phyloP scores from a whole-genome alignment of 1,140 invertebrate genomes.

The Caerostris extrusa region DNA sequence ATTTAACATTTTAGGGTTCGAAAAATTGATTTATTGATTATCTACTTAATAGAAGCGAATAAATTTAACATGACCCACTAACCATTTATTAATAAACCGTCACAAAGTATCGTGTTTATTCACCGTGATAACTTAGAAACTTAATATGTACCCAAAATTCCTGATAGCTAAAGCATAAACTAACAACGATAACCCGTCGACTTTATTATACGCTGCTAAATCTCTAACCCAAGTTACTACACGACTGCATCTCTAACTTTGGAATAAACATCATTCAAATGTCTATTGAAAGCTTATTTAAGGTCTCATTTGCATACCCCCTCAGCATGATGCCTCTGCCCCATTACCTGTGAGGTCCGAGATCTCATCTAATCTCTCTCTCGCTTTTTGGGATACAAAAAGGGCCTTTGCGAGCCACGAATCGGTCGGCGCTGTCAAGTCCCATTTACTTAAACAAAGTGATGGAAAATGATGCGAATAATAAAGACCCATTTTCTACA shows the following conservation, averaged over 20 bases:
- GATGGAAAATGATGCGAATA: slow-evolving; percentile 31
- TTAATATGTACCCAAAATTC: too few species aligned
- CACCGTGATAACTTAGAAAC: too few species aligned
- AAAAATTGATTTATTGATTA: too few species aligned
- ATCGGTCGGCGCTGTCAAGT: neutral
- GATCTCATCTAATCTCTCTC: neutral
- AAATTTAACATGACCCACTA: too few species aligned
- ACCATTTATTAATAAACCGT: too few species aligned
- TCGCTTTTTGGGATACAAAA: neutral
- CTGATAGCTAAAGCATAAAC: too few species aligned
- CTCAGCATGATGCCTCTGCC: neutral
- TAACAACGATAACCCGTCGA: too few species aligned
- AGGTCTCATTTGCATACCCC: neutral
- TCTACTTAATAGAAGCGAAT: too few species aligned
- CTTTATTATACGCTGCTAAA: neutral
- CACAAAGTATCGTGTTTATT: too few species aligned
- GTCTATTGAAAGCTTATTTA: neutral
- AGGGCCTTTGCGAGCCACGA: neutral
- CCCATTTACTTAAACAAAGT: slow-evolving; percentile 36
- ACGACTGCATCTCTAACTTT: neutral
- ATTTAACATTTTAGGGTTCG: too few species aligned
- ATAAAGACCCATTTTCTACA: slow-evolving; percentile 1
- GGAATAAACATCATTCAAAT: neutral
- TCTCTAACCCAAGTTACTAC: neutral
- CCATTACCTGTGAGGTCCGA: neutral